phyloP scores from a whole-genome alignment of 2,888 invertebrate species.

The Protodeltote pygarga region DNA sequence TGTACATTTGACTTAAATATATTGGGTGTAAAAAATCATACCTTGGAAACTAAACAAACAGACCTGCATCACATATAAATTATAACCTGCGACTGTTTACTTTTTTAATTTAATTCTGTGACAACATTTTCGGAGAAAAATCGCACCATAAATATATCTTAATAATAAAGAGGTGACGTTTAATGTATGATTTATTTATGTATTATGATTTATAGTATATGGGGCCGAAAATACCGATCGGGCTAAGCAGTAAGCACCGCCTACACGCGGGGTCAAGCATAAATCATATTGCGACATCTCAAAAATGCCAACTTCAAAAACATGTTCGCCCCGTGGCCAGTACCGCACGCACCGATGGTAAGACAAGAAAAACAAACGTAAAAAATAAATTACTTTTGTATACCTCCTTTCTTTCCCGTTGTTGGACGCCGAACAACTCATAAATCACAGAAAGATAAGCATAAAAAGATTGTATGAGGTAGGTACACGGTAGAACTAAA shows the following conservation, averaged over 20 bases:
- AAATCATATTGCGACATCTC: constrained; percentile 86
- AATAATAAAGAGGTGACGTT: constrained; percentile 73
- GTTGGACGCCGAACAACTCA: constrained; percentile 84
- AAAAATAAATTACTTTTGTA: constrained; percentile 87
- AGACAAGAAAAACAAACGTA: constrained; percentile 86
- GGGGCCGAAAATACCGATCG: constrained; percentile 83
- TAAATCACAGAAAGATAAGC: constrained; percentile 87
- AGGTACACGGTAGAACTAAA: constrained; percentile 84
- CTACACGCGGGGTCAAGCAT: constrained; percentile 77
- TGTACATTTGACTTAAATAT: not conserved
- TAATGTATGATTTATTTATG: constrained; percentile 69
- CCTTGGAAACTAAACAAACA: constrained; percentile 11
- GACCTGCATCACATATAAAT: constrained; percentile 38
- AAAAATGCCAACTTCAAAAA: constrained; percentile 86
- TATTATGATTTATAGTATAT: constrained; percentile 75
- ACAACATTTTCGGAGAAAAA: constrained; percentile 58
- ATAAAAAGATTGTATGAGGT: constrained; percentile 86
- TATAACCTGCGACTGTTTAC: constrained; percentile 36
- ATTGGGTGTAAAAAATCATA: constrained; percentile 6
- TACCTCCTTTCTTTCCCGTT: constrained; percentile 86
- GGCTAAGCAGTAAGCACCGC: constrained; percentile 80
- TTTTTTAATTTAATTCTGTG: constrained; percentile 40
- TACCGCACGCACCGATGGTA: constrained; percentile 82
- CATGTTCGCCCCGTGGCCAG: constrained; percentile 81
- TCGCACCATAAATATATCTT: constrained; percentile 64